phyloP scores from a whole-genome alignment of 2,113 vertebrate species.

The Entosphenus tridentatus region DNA sequence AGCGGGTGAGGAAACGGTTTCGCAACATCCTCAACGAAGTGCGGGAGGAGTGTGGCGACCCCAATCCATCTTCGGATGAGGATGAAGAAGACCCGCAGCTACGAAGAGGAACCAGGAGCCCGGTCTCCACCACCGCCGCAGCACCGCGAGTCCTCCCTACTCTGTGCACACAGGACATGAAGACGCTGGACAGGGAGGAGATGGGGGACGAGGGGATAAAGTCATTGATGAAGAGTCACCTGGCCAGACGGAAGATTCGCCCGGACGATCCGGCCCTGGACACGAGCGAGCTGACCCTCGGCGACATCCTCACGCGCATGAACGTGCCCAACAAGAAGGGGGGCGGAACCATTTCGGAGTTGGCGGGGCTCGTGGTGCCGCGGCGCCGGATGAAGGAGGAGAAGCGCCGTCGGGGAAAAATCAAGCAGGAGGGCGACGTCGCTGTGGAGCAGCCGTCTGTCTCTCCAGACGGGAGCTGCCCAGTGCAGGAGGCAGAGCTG shows the following conservation, averaged over 20 bases:
- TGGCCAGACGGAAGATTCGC: slow-evolving; percentile 68
- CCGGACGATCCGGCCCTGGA: slow-evolving; percentile 75
- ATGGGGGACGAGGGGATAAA: slow-evolving; percentile 56
- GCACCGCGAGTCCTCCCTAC: slow-evolving; percentile 65
- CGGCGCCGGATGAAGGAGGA: too few species aligned
- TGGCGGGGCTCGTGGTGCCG: too few species aligned
- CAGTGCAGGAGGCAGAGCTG: too few species aligned
- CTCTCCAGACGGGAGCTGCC: too few species aligned
- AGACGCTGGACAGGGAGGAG: slow-evolving; percentile 60
- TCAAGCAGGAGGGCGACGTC: too few species aligned
- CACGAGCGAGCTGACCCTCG: slow-evolving; percentile 57
- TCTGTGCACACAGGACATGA: slow-evolving; percentile 75
- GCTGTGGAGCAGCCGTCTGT: too few species aligned
- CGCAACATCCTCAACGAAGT: slow-evolving; percentile 62
- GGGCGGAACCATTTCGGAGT: too few species aligned
- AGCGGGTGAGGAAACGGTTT: slow-evolving; percentile 41
- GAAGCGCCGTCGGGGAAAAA: too few species aligned
- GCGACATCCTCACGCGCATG: slow-evolving; percentile 62
- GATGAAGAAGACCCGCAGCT: slow-evolving; percentile 33
- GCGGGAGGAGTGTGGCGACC: slow-evolving; percentile 71
- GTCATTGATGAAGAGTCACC: slow-evolving; percentile 58
- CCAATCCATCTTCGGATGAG: slow-evolving; percentile 63
- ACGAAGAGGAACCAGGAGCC: slow-evolving; percentile 12
- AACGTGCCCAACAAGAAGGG: slow-evolving; percentile 23
- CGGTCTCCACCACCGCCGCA: slow-evolving; percentile 35